Evolutionary conservation across 1,140 invertebrate species (phyloP), one percentile per base, ranked within the genome.

Genomic region (Neodiprion lecontei): DNA sequence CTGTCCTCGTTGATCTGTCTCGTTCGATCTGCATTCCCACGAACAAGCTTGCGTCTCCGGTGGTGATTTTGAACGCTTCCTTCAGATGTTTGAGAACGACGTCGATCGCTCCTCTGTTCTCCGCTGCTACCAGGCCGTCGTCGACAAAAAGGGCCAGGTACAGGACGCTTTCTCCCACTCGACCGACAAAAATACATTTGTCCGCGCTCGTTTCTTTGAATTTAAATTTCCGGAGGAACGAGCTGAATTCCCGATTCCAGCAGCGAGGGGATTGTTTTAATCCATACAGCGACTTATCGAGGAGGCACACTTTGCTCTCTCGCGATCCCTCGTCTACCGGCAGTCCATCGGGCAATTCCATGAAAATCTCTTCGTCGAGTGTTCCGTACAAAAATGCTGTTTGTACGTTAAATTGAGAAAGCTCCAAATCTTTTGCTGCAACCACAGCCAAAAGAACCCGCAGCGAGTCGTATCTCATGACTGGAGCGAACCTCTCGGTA

Each of bases 241-340:
- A 53, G 40, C 48, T 68, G 72, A 67, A 80, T 74, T 75, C 71
- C n/a, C 80, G 73, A 75, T 88, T 84, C 87, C 87, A 89, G 70
- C 83, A 84, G 9, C 81, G 23, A 1, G 81, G 79, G 14, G 84
- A 79, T 74, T 89, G 86, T 74, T 86, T 85, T n/a, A 89, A 72
- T 7, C 83, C 86, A 78, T 89, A 88, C 11, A 89, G 28, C 9
- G 81, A 81, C 77, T 85, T 87, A 23, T 81, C 82, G 9, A 88
- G 53, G 67, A 74, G 78, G n/a, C 76, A 85, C 71, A 79, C 78
- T 76, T 73, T 76, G 69, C 77, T 75, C 61, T 79, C 74, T 28
- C 65, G 28, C 21, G 69, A 61, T 71, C 28, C 49, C 28, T 66
- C 40, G 10, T 69, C 65, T 49, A 74, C n/a, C 50, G 70, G 48